Percentiles rank a stretch among this genome's conserved stretches.
Evolutionary conservation across 2,113 vertebrate species (phyloP).

Genomic region (Psilopsiagon aurifrons): DNA sequence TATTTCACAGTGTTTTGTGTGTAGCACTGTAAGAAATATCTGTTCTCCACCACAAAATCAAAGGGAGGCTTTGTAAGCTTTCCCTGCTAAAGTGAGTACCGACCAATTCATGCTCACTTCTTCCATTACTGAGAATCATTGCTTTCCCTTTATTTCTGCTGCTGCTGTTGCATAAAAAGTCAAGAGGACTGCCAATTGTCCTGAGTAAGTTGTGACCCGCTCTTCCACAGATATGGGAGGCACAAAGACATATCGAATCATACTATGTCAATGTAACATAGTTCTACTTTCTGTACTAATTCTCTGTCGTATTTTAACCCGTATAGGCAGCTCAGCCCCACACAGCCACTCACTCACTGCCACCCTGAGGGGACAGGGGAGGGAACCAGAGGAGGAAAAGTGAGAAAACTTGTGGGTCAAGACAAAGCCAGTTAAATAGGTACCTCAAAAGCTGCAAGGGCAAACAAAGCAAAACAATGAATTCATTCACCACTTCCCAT

Average conservation of each 20-base stretch:
- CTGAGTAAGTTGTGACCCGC: not conserved
- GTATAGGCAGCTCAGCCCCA: not conserved
- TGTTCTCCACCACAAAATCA: not conserved
- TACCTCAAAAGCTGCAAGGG: not conserved
- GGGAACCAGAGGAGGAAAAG: not conserved
- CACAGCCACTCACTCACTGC: fast-evolving
- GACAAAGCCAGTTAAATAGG: not conserved
- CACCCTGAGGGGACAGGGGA: fast-evolving
- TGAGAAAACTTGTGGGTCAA: not conserved
- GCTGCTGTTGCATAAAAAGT: not conserved
- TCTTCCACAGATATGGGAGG: not conserved
- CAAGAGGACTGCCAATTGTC: not conserved
- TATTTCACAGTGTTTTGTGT: not conserved
- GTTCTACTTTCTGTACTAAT: not conserved
- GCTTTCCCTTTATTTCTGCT: not conserved
- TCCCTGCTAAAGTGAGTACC: not conserved
- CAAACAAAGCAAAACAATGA: not conserved
- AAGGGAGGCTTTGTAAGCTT: not conserved
- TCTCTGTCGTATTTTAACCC: not conserved
- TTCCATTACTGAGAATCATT: not conserved
- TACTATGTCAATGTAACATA: not conserved
- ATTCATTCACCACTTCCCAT: not conserved
- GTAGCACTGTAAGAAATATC: not conserved
- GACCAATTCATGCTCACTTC: not conserved
- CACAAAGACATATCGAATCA: not conserved